Percentiles rank a stretch among this genome's conserved stretches.
These are phyloP conservation scores for Phoxinus phoxinus DNA, from an alignment of 2,113 vertebrate genomes.

Conservation along the genomic window DNA sequence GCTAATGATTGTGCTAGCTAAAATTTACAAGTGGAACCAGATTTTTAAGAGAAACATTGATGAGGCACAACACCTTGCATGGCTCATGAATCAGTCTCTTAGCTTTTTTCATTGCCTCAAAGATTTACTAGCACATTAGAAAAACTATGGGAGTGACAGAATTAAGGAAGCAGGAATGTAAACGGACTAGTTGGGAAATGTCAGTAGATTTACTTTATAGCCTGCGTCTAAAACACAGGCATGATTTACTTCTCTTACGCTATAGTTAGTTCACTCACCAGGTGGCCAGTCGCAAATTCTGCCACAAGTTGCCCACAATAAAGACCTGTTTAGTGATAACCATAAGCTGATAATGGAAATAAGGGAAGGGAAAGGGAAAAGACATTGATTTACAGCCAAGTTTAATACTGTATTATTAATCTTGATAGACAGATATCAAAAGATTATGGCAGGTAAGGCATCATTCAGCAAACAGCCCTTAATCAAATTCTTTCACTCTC, in stretches of 20 bases:
- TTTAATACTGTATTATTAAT: slow-evolving; percentile 18
- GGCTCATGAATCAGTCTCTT: slow-evolving; percentile 56
- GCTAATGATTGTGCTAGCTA: slow-evolving; percentile 48
- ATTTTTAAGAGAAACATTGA: slow-evolving; percentile 56
- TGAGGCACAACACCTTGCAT: slow-evolving; percentile 54
- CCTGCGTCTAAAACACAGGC: slow-evolving; percentile 34
- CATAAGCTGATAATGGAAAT: slow-evolving; percentile 11
- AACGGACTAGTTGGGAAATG: slow-evolving; percentile 55
- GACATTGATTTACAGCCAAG: slow-evolving; percentile 16
- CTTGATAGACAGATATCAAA: slow-evolving; percentile 21
- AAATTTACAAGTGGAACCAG: slow-evolving; percentile 54
- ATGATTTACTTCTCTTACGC: slow-evolving; percentile 55
- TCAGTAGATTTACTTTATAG: slow-evolving; percentile 58
- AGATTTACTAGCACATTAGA: slow-evolving; percentile 56
- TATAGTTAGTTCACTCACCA: slow-evolving; percentile 34
- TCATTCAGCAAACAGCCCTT: slow-evolving; percentile 45
- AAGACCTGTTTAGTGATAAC: background rate
- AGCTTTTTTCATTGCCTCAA: slow-evolving; percentile 41
- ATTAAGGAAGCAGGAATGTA: slow-evolving; percentile 59
- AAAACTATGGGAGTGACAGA: slow-evolving; percentile 50
- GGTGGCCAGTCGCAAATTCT: slow-evolving; percentile 43
- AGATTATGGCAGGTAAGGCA: slow-evolving; percentile 44
- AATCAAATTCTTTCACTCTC: slow-evolving; percentile 54
- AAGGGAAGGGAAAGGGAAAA: background rate
- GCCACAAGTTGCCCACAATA: slow-evolving; percentile 31